Evolutionary conservation across 2,797 vertebrate genomes (phyloP).

Genomic region (Sebastes iracundus): DNA sequence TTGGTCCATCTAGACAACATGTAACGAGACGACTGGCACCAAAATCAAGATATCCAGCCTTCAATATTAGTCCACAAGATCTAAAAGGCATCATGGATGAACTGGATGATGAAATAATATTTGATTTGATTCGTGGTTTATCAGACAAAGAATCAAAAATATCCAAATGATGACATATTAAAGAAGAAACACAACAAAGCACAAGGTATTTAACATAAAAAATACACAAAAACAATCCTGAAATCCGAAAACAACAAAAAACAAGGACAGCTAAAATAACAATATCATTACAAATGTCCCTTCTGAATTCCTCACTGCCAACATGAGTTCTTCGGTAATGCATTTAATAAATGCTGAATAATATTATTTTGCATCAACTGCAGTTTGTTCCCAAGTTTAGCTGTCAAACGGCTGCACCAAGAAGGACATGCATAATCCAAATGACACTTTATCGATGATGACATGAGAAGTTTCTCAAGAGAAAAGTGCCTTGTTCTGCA

Average conservation of each 20-base stretch:
- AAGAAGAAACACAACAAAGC: too few relatives aligned
- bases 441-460: neutral
- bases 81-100: too few relatives aligned
- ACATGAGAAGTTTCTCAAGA: too few relatives aligned
- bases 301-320: neutral
- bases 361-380: neutral
- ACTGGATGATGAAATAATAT: too few relatives aligned
- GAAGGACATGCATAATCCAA: neutral
- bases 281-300: neutral
- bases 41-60: neutral
- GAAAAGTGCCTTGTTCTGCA: neutral
- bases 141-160: too few relatives aligned
- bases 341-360: neutral
- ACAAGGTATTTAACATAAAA: neutral
- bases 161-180: too few relatives aligned
- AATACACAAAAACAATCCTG: neutral
- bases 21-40: neutral
- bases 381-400: neutral
- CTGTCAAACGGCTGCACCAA: neutral
- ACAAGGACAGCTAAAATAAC: neutral
- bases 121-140: too few relatives aligned
- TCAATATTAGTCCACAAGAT: too few relatives aligned
- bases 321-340: neutral
- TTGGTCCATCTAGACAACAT: neutral
- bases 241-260: neutral